Conservation (phyloP, 2,888 invertebrate genomes). For the Cecidostiba fungosa region DNA sequence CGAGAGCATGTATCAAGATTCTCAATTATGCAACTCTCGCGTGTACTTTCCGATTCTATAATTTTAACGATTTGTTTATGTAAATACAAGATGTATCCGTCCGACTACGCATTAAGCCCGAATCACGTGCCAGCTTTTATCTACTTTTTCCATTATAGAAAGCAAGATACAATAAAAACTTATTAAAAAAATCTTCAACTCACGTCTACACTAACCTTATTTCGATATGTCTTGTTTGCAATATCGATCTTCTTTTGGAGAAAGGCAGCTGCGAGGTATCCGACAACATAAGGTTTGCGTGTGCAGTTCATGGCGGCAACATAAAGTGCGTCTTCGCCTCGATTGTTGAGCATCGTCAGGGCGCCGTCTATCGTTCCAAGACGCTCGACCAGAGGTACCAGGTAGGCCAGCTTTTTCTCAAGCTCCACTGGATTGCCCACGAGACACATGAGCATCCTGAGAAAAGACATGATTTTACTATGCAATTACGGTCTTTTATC, state of each 20-base stretch:
- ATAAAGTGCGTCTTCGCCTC: slow-evolving; percentile 74
- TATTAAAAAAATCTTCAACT: not conserved
- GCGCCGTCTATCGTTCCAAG: slow-evolving; percentile 69
- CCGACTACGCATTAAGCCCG: not conserved
- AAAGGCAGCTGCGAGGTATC: slow-evolving; percentile 74
- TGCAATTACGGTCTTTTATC: no score
- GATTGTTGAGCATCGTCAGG: slow-evolving; percentile 70
- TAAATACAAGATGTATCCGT: not conserved
- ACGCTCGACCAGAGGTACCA: slow-evolving; percentile 74
- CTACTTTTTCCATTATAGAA: no score
- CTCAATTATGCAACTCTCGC: not conserved
- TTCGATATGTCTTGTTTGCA: slow-evolving; percentile 70
- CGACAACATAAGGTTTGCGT: slow-evolving; percentile 71
- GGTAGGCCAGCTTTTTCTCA: slow-evolving; percentile 69
- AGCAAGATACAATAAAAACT: not conserved
- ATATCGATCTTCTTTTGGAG: slow-evolving; percentile 72
- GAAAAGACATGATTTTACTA: not conserved
- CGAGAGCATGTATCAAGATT: not conserved
- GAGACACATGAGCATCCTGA: slow-evolving; percentile 74
- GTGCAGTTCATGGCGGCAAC: slow-evolving; percentile 74
- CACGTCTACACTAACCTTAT: slow-evolving; percentile 65
- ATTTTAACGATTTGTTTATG: not conserved
- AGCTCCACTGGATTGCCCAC: slow-evolving; percentile 72
- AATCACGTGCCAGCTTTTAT: no score
- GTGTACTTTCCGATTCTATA: not conserved